phyloP scores from a whole-genome alignment of 1,140 invertebrate genomes.

The Trachelipus rathkii region DNA sequence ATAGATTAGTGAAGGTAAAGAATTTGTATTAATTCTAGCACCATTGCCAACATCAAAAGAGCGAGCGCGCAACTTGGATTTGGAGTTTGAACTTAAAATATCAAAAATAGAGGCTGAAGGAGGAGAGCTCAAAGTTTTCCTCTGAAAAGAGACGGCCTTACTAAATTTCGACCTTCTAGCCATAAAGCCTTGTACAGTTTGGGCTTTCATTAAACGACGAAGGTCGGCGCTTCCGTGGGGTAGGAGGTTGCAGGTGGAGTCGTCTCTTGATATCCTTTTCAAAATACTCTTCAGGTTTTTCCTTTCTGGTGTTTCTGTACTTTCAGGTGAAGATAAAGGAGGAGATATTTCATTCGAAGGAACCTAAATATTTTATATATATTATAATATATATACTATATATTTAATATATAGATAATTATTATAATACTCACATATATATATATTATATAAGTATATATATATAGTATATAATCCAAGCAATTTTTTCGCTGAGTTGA shows the following conservation, averaged over 20 bases:
- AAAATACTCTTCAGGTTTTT: slow-evolving; percentile 76
- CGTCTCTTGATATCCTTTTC: slow-evolving; percentile 68
- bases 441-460: no score
- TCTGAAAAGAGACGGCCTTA: slow-evolving; percentile 82
- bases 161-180: slow-evolving; percentile 78
- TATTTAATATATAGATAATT: no score
- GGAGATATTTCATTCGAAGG: slow-evolving; percentile 41
- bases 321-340: slow-evolving; percentile 60
- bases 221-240: slow-evolving; percentile 47
- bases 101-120: slow-evolving; percentile 51
- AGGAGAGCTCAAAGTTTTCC: slow-evolving; percentile 73
- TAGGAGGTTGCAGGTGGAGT: slow-evolving; percentile 49
- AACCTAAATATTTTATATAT: slow-evolving; percentile 26
- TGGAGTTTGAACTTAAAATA: not conserved
- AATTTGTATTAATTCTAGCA: no score
- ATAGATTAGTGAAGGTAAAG: no score
- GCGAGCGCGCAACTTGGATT: not conserved
- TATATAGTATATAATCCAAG: no score
- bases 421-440: no score
- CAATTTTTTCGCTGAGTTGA: no score
- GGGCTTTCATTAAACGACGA: slow-evolving; percentile 62
- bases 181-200: slow-evolving; percentile 73
- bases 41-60: no score
- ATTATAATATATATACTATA: no score
- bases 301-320: slow-evolving; percentile 75